Base-by-base conservation (phyloP, 2,888 invertebrate species). In the Mellilla xanthometata region DNA sequence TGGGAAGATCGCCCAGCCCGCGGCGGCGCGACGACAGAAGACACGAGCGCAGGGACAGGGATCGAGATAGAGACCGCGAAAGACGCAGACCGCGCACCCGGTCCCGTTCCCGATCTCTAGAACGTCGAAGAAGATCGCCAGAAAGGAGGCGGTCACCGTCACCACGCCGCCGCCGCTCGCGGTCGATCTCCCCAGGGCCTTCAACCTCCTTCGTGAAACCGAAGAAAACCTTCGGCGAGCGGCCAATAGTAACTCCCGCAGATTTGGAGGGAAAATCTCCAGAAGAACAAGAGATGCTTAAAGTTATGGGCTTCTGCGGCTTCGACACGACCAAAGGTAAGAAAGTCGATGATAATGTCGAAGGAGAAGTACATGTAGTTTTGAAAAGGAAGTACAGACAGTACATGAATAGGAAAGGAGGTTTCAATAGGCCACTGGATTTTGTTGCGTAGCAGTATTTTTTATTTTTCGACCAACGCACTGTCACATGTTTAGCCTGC, bases 371-470 rank as follows among this genome's bases (percentile, higher is more conserved):
- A 54, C 98, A 99, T 78, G 97, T 99, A 45, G 97, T 98, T 53
- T 92, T 98, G 49, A 98, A 99, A 88, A 91, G 99, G 65, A 97
- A 98, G 87, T 99, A 98, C 81, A 94, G 99, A 65, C 99, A 99
- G 87, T 99, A 99, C 77, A 99, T 99, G 99, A 99, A 99, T 85
- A 93, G 99, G 52, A 97, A 98, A 84, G 99, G 99, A 54, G 99
- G 99, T 41, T 99, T 99, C 86, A 99, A 99, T 85, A 92, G 99
- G 73, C 99, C 99, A 27, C 88, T 99, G 56, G 99, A 99, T 85
- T 98, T 98, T 89, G 97, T 99, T 56, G 97, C 97, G 57, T 97
- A 91, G 68, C 19, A 28, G 23, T 9, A 12, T 45, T 1, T 24
- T 40, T 39, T 40, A 44, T 38, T 42, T 35, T 52, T n/a, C 23